phyloP scores from a whole-genome alignment of 2,888 invertebrate genomes.

The Lithodes maja region DNA sequence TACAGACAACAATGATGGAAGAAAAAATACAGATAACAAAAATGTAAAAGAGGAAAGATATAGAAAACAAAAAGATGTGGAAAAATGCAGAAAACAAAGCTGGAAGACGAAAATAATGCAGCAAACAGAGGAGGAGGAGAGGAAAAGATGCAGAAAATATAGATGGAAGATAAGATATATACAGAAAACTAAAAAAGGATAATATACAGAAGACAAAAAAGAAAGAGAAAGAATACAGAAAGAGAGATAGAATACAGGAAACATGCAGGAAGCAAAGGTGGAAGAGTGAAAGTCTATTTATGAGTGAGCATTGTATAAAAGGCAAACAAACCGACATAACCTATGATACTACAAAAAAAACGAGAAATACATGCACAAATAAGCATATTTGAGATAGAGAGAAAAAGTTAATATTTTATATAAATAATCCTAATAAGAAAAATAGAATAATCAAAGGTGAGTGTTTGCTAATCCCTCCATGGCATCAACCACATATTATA shows the following conservation, averaged over 20 bases:
- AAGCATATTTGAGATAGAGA: too few species aligned
- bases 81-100: neutral
- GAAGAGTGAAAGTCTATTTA: neutral
- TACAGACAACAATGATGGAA: neutral
- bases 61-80: neutral
- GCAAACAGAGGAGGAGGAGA: neutral
- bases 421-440: too few species aligned
- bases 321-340: too few species aligned
- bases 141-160: neutral
- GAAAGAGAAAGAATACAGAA: neutral
- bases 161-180: neutral
- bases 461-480: too few species aligned
- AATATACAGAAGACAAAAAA: neutral
- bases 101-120: neutral
- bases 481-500: too few species aligned
- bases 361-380: too few species aligned
- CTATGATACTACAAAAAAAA: too few species aligned
- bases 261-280: neutral
- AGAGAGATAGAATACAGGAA: neutral
- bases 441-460: too few species aligned
- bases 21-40: neutral
- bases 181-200: neutral
- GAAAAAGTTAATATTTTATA: too few species aligned
- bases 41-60: neutral
- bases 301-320: too few species aligned